These are phyloP conservation scores for Hirudo medicinalis DNA, from an alignment of 1,140 invertebrate species.

Conservation along the genomic window DNA sequence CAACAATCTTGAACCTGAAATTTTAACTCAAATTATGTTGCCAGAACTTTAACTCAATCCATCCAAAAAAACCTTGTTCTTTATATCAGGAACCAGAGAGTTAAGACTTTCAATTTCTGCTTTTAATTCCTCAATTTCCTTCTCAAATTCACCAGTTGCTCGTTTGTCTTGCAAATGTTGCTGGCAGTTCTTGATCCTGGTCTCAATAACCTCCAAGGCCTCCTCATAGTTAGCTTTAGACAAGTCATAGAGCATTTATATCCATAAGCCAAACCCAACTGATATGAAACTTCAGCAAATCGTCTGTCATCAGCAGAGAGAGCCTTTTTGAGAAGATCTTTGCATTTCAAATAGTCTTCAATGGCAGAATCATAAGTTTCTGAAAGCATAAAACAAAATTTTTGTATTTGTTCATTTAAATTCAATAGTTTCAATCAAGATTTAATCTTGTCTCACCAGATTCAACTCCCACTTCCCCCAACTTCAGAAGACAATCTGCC, in stretches of 20 bases:
- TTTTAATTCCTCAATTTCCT: neutral
- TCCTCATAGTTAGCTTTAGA: constrained; percentile 1
- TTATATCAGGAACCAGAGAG: no score
- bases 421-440: no score
- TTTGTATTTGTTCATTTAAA: no score
- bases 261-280: neutral
- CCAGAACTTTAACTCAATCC: no score
- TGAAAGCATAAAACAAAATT: neutral
- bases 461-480: constrained; percentile 68
- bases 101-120: neutral
- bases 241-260: neutral
- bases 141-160: neutral
- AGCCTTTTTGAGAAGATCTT: neutral
- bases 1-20: no score
- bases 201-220: neutral
- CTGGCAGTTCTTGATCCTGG: neutral
- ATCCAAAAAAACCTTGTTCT: no score
- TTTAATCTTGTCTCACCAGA: constrained; percentile 46
- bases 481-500: constrained; percentile 59
- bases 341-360: neutral
- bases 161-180: neutral
- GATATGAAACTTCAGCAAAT: neutral
- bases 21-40: no score
- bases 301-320: constrained; percentile 3
- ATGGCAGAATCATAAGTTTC: constrained; percentile 1